Conservation (phyloP, 2,113 vertebrate species). For the Gobiocypris rarus region DNA sequence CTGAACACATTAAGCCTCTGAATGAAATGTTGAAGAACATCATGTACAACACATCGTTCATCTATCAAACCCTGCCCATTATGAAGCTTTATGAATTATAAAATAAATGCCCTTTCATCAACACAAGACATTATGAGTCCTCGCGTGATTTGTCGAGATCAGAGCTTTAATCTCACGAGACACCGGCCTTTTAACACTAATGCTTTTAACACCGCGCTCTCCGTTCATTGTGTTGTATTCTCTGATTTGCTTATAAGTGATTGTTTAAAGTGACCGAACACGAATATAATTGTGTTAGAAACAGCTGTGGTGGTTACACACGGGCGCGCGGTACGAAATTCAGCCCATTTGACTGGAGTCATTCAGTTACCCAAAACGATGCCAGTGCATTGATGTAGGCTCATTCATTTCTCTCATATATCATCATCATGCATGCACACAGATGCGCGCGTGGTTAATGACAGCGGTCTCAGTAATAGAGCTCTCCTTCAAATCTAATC, state of each 20-base stretch:
- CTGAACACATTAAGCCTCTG: no score
- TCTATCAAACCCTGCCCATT: neutral
- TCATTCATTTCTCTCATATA: neutral
- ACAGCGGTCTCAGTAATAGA: neutral
- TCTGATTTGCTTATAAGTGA: neutral
- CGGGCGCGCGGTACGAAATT: neutral
- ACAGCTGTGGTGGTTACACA: neutral
- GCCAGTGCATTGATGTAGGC: conserved; percentile 1
- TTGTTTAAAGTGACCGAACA: neutral
- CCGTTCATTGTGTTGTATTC: neutral
- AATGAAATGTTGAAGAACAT: no score
- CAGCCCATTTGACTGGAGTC: neutral
- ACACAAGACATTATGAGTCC: conserved; percentile 43
- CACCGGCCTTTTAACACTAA: neutral
- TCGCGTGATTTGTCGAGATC: conserved; percentile 36
- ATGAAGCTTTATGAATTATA: neutral
- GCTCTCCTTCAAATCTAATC: neutral
- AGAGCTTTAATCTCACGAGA: conserved; percentile 23
- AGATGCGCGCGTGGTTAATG: neutral
- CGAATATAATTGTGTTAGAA: neutral
- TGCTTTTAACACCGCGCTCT: no score
- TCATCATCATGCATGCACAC: neutral
- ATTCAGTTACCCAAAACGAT: neutral
- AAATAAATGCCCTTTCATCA: conserved; percentile 50
- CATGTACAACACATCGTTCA: neutral